These are phyloP conservation scores for Hydra vulgaris DNA, from an alignment of 30 jellyfish, hydroid and myxozoan genomes.

Conservation along the genomic window DNA sequence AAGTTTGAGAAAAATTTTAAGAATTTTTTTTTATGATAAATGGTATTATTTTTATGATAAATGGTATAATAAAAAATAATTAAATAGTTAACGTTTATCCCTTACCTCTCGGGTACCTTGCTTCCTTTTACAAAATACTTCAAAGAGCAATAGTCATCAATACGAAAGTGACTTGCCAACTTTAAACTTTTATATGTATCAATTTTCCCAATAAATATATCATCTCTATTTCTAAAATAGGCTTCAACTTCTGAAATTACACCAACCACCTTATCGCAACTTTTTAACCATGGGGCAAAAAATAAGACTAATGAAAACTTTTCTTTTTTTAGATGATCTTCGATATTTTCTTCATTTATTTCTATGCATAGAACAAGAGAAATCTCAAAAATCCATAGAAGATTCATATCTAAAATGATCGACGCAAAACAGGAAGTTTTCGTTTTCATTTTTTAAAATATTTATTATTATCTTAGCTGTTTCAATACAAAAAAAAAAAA, in stretches of 20 bases:
- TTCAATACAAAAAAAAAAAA: too few species aligned
- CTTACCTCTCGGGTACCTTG: slow-evolving; percentile 85
- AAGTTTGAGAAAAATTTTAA: too few species aligned
- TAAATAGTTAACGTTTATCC: neutral
- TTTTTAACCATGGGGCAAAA: slow-evolving; percentile 83
- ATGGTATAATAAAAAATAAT: too few species aligned
- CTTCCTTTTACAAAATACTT: slow-evolving; percentile 81
- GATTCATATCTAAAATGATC: neutral
- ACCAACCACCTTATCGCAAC: slow-evolving; percentile 42
- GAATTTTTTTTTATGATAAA: too few species aligned
- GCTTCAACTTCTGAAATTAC: slow-evolving; percentile 42
- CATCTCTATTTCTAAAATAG: slow-evolving; percentile 27
- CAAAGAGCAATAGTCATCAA: slow-evolving; percentile 77
- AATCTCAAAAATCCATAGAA: neutral
- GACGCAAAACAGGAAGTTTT: too few species aligned
- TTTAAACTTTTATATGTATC: slow-evolving; percentile 56
- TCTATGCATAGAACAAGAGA: neutral
- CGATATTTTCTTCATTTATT: slow-evolving; percentile 21
- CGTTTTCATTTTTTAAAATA: too few species aligned
- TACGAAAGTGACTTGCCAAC: slow-evolving; percentile 42
- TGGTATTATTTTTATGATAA: too few species aligned
- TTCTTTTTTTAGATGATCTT: slow-evolving; percentile 26
- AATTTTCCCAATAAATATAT: slow-evolving; percentile 54
- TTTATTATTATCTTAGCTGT: too few species aligned
- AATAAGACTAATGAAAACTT: slow-evolving; percentile 63